phyloP scores from a whole-genome alignment of 2,797 vertebrate genomes.

The Microcaecilia unicolor region DNA sequence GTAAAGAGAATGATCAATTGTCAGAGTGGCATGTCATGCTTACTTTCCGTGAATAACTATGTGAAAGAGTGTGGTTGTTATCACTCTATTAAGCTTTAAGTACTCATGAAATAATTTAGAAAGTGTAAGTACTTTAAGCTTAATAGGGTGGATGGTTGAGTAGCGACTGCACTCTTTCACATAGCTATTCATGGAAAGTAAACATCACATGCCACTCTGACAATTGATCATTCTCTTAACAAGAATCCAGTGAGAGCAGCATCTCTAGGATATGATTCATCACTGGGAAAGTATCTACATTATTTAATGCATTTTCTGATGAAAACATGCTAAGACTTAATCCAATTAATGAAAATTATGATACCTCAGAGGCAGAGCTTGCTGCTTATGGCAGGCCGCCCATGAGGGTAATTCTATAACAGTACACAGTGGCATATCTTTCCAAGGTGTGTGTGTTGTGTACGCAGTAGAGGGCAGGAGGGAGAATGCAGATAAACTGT shows the following conservation, averaged over 20 bases:
- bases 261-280: neutral
- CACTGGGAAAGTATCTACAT: too few relatives aligned
- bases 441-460: too few relatives aligned
- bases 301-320: too few relatives aligned
- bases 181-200: constrained; percentile 5
- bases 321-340: too few relatives aligned
- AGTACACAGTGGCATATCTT: too few relatives aligned
- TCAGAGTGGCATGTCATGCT: constrained; percentile 10
- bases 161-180: constrained; percentile 6
- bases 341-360: too few relatives aligned
- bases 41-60: constrained; percentile 5
- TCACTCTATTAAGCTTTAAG: constrained; percentile 14
- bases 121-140: constrained; percentile 9
- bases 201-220: constrained; percentile 10
- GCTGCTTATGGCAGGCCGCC: too few relatives aligned
- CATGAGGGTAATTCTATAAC: too few relatives aligned
- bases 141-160: constrained; percentile 12
- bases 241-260: neutral
- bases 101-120: constrained; percentile 17
- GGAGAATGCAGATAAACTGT: too few relatives aligned
- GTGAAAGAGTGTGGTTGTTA: constrained; percentile 6
- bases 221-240: constrained; percentile 8
- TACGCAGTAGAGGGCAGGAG: too few relatives aligned
- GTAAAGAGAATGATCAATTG: constrained; percentile 8
- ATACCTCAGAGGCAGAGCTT: too few relatives aligned